Evolutionary conservation across 2,797 vertebrate species (phyloP), one percentile per base, ranked within the genome.

Genomic region (Sparidentex hasta): DNA sequence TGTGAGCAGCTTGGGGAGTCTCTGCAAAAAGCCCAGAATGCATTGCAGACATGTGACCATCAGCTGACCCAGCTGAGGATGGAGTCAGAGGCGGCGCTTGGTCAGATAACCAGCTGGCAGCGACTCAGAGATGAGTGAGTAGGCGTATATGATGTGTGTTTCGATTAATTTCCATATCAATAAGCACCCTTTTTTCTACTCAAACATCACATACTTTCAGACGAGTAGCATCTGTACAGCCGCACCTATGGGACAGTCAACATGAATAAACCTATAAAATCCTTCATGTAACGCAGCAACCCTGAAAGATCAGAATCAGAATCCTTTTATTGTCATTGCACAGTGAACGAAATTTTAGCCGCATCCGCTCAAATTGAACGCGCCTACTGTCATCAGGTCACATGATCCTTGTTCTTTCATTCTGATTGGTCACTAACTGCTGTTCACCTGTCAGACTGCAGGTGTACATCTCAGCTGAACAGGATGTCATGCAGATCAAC

Each of bases 41-140:
- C 91, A 25, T n/a, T 95, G 88, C 81, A 27, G 47, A 72, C 48
- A 1, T 93, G 90, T 66, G 87, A 94, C 25, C 33, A 14, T 44
- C 90, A 80, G 74, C 90, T 95, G 64, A 73, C 20, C 16, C 62
- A 72, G 73, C 79, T 95, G 48, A 81, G 54, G 85, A 72, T 25
- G 20, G 84, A 94, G 74, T 81, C 84, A 0, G 88, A 90, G 17
- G 79, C 33, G 0, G 54, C 2, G 0, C 61, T 81, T 0, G 1
- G 56, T 27, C 74, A 50, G 44, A 65, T 93, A 51, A 73, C 51
- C 6, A 55, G 47, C 67, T 93, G 90, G 93, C 88, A 90, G 71
- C 68, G 14, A 4, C 65, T 91, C 59, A 83, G 81, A 86, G 91
- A 95, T 0, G 51, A 74, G 95, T 96, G 73, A 93, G 93, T 81